Evolutionary conservation across 2,888 invertebrate species (phyloP).

Genomic region (Tortrix viridana): DNA sequence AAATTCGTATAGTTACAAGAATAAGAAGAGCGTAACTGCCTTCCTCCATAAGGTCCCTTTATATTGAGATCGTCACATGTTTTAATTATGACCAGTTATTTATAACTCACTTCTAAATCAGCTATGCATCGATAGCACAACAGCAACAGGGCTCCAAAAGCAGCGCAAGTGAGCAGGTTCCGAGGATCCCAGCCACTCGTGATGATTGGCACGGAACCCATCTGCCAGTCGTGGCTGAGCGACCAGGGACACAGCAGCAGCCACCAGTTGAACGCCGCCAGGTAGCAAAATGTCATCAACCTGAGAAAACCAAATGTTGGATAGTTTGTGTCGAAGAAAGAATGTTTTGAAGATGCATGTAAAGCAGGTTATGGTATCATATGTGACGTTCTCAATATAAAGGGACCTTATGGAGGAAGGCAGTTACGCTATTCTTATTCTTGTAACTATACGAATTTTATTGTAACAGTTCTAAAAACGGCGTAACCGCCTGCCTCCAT

Average conservation of each 20-base stretch:
- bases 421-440: too few species aligned
- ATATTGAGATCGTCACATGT: too few species aligned
- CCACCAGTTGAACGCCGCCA: constrained; percentile 92
- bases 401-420: too few species aligned
- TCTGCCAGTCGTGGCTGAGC: constrained; percentile 94
- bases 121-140: constrained; percentile 86
- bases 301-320: constrained; percentile 67
- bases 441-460: too few species aligned
- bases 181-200: constrained; percentile 88
- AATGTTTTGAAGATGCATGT: too few species aligned
- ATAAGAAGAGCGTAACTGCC: too few species aligned
- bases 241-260: constrained; percentile 89
- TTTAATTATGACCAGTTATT: not conserved
- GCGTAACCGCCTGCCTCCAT: too few species aligned
- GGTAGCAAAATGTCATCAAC: constrained; percentile 90
- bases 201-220: constrained; percentile 92
- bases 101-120: constrained; percentile 87
- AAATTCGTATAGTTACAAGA: too few species aligned
- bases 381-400: too few species aligned
- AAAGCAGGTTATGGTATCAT: too few species aligned
- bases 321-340: not conserved
- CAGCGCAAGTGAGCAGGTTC: constrained; percentile 89
- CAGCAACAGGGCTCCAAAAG: constrained; percentile 86
- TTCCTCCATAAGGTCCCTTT: too few species aligned
- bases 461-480: too few species aligned